A percentile compares a stretch with the other conserved stretches of the same genome.
phyloP scores from a whole-genome alignment of 2,888 invertebrate species.

The Oscheius sp. region DNA sequence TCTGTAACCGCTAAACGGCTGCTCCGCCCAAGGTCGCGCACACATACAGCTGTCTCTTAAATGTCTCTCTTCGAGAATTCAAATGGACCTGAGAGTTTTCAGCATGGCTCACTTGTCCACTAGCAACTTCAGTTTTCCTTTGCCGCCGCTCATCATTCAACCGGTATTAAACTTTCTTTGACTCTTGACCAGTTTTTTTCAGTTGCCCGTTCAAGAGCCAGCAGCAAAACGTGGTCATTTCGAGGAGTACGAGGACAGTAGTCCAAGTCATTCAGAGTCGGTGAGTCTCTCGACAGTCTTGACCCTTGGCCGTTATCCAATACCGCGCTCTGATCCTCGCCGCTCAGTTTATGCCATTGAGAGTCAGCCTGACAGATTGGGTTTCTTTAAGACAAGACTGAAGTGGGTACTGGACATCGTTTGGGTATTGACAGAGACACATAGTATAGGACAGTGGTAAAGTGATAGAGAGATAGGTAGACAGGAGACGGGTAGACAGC shows the following conservation, averaged over 20 bases:
- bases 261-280: constrained; percentile 33
- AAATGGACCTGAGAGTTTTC: background rate
- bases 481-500: too few species aligned
- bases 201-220: constrained; percentile 1
- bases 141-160: constrained; percentile 9
- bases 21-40: constrained; percentile 20
- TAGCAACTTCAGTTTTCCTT: constrained; percentile 6
- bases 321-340: constrained; percentile 20
- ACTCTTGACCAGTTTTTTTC: background rate
- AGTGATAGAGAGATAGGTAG: too few species aligned
- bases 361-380: constrained; percentile 10
- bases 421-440: background rate
- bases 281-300: constrained; percentile 15
- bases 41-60: constrained; percentile 26
- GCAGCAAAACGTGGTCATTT: constrained; percentile 18
- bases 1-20: constrained; percentile 19
- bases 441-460: background rate
- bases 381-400: background rate
- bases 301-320: constrained; percentile 29
- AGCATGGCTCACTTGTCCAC: constrained; percentile 26
- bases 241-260: constrained; percentile 19
- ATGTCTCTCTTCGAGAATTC: constrained; percentile 25
- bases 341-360: constrained; percentile 18
- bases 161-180: background rate
- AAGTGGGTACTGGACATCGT: background rate